A percentile compares a stretch with the other conserved stretches of the same genome.
Evolutionary conservation across 2,113 vertebrate species (phyloP).

Genomic region (Probosciger aterrimus): DNA sequence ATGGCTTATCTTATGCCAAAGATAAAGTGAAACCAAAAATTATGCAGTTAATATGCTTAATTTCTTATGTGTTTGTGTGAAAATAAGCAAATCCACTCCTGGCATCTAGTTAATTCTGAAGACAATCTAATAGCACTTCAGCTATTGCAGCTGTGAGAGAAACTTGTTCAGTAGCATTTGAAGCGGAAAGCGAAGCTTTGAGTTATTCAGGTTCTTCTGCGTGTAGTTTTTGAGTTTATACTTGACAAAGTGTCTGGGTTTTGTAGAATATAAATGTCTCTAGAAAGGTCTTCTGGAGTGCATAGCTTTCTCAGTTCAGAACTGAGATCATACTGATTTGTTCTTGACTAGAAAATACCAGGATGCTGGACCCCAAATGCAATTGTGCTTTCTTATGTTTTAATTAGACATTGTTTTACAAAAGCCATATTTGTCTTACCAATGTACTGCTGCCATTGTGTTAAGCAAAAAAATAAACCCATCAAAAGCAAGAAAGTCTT

Average conservation of each 20-base stretch:
- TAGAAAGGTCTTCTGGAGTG: not conserved
- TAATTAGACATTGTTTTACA: constrained; percentile 21
- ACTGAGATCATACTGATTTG: not conserved
- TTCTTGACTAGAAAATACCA: not conserved
- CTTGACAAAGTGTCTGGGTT: not conserved
- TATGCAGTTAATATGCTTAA: not conserved
- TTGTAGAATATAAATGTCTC: constrained; percentile 28
- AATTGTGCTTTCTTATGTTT: constrained; percentile 21
- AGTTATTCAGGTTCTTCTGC: constrained; percentile 12
- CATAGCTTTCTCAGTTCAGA: not conserved
- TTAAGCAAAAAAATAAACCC: not conserved
- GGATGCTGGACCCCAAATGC: not conserved
- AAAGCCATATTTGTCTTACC: constrained; percentile 65
- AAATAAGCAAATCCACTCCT: not conserved
- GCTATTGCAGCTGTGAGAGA: not conserved
- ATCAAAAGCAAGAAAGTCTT: not conserved
- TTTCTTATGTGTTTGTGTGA: not conserved
- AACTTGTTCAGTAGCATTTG: not conserved
- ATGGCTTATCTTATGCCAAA: not conserved
- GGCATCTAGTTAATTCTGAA: not conserved
- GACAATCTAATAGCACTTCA: constrained; percentile 36
- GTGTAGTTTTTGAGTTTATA: constrained; percentile 22
- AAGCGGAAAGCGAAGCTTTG: constrained; percentile 8
- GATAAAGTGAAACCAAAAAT: constrained; percentile 9
- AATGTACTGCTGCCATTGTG: constrained; percentile 28